These are phyloP conservation scores for Heteropelma amictum DNA, from an alignment of 2,888 invertebrate genomes.

Conservation along the genomic window DNA sequence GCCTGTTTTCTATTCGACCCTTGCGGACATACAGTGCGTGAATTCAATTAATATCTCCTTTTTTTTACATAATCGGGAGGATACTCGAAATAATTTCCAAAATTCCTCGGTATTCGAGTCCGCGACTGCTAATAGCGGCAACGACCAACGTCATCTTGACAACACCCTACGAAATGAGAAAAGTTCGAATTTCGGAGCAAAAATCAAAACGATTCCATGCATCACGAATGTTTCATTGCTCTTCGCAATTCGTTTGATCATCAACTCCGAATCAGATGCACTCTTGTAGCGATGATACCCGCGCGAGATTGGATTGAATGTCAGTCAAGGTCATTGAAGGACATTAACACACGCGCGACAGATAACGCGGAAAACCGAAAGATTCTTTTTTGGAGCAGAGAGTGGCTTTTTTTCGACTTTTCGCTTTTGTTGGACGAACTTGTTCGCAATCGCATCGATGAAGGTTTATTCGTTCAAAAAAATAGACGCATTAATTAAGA, in stretches of 20 bases:
- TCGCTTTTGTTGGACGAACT: neutral
- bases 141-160: constrained; percentile 44
- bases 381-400: no score
- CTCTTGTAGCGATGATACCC: neutral
- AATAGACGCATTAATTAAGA: constrained; percentile 33
- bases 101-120: no score
- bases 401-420: neutral
- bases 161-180: constrained; percentile 20
- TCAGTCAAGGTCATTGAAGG: constrained; percentile 69
- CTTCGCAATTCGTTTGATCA: neutral
- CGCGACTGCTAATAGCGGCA: neutral
- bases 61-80: no score
- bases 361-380: no score
- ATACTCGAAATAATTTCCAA: no score
- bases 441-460: neutral
- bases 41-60: no score
- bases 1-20: neutral
- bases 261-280: neutral
- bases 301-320: constrained; percentile 59
- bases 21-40: neutral
- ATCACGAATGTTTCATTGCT: no score
- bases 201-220: neutral
- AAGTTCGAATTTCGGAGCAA: neutral
- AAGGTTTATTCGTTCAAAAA: neutral
- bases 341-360: neutral